Conservation (phyloP, 1,140 invertebrate genomes). For the Penaeus indicus region DNA sequence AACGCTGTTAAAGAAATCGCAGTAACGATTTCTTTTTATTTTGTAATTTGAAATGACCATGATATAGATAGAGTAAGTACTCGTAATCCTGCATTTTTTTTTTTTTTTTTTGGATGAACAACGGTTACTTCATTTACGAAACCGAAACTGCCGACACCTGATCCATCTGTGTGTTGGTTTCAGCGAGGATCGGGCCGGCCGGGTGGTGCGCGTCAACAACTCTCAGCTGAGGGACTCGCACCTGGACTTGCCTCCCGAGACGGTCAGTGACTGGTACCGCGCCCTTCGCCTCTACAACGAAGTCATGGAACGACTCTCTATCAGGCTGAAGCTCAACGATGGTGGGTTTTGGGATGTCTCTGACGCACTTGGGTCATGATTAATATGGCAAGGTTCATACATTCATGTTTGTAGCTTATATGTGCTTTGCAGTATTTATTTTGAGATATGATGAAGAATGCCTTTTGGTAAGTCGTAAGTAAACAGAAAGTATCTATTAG, state of each 20-base stretch:
- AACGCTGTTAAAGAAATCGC: too few species aligned
- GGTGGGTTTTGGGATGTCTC: background rate
- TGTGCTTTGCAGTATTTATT: too few species aligned
- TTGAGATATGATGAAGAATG: too few species aligned
- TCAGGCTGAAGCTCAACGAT: slow-evolving; percentile 39
- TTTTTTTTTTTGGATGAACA: too few species aligned
- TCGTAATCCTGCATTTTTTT: too few species aligned
- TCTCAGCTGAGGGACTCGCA: slow-evolving; percentile 48
- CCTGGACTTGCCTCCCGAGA: slow-evolving; percentile 37
- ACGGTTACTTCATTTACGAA: background rate
- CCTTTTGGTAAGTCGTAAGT: too few species aligned
- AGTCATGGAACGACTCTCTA: slow-evolving; percentile 28
- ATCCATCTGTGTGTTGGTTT: background rate
- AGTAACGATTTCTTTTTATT: too few species aligned
- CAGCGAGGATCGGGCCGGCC: slow-evolving; percentile 17
- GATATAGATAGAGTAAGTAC: too few species aligned
- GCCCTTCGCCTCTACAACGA: slow-evolving; percentile 46
- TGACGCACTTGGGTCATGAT: background rate
- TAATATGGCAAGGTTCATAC: background rate
- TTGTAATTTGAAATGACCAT: too few species aligned
- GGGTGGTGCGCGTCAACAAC: slow-evolving; percentile 41
- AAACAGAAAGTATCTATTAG: too few species aligned
- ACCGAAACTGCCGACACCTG: too few species aligned
- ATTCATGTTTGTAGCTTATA: too few species aligned
- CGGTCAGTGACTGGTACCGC: slow-evolving; percentile 38